Evolutionary conservation across 2,113 vertebrate genomes (phyloP).

Genomic region (Xerus inauris): DNA sequence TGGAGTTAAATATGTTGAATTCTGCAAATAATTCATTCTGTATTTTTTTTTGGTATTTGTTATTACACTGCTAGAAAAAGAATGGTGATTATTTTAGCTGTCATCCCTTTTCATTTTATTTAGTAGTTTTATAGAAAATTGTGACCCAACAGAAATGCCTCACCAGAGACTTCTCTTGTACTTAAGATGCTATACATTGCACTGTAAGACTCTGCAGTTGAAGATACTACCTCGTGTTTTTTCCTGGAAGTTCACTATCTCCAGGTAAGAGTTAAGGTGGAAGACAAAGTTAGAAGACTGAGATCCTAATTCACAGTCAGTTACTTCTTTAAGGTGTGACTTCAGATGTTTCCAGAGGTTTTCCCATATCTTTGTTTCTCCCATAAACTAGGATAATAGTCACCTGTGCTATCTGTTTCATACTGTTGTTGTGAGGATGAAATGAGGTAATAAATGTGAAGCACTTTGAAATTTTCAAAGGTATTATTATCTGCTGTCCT

Average conservation of each 20-base stretch:
- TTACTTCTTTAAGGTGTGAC: background rate
- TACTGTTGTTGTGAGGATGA: constrained; percentile 16
- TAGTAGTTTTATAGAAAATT: constrained; percentile 17
- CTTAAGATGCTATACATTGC: background rate
- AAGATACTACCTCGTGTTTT: background rate
- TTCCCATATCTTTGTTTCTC: constrained; percentile 25
- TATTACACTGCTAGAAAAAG: background rate
- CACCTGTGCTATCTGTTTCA: background rate
- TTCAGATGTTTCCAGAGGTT: background rate
- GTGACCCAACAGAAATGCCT: background rate
- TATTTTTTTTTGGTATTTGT: background rate
- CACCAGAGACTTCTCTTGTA: background rate
- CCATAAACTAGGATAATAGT: constrained; percentile 35
- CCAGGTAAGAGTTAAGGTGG: background rate
- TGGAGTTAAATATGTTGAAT: constrained; percentile 10
- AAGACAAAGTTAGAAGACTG: background rate
- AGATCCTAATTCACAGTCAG: background rate
- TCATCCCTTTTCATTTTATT: background rate
- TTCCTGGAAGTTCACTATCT: constrained; percentile 19
- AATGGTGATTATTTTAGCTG: background rate
- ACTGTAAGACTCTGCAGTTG: background rate
- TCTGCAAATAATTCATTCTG: background rate
- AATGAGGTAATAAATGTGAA: constrained; percentile 57
- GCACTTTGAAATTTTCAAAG: constrained; percentile 49
- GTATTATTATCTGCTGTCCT: constrained; percentile 52